phyloP scores from a whole-genome alignment of 2,113 vertebrate species.

The Sterrhoptilus dennistouni region DNA sequence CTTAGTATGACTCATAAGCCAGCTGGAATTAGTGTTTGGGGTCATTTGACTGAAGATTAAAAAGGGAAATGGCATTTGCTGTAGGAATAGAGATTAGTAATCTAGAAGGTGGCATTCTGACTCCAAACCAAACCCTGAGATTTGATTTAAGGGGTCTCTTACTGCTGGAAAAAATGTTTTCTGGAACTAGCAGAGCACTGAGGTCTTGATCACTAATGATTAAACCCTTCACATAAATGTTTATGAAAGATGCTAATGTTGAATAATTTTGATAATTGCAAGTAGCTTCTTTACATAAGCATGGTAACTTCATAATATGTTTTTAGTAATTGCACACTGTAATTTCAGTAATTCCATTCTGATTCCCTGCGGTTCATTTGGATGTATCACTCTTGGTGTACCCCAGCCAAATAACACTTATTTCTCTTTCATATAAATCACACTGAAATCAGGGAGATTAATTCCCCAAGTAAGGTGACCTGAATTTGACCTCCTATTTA shows the following conservation, averaged over 20 bases:
- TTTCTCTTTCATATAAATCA: not conserved
- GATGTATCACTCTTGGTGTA: not conserved
- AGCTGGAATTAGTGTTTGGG: not conserved
- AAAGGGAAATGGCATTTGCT: not conserved
- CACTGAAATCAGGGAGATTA: not conserved
- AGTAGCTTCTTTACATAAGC: not conserved
- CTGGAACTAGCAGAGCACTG: not conserved
- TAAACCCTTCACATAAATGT: not conserved
- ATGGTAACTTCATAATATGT: not conserved
- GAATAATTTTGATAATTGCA: not conserved
- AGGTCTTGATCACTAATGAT: not conserved
- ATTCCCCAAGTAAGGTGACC: not conserved
- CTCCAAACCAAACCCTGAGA: not conserved
- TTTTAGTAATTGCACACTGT: not conserved
- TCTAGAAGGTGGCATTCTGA: not conserved
- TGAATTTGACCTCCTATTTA: not conserved
- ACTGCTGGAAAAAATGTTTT: not conserved
- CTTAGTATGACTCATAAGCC: not conserved
- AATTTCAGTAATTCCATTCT: conserved; percentile 9
- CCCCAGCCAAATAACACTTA: not conserved
- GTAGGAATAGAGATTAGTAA: not conserved
- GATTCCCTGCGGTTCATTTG: not conserved
- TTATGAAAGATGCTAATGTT: not conserved
- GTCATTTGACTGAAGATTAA: not conserved
- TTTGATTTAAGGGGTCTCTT: not conserved